Base-by-base conservation (phyloP, 1,140 invertebrate genomes). In the Macrosteles quadrilineatus region DNA sequence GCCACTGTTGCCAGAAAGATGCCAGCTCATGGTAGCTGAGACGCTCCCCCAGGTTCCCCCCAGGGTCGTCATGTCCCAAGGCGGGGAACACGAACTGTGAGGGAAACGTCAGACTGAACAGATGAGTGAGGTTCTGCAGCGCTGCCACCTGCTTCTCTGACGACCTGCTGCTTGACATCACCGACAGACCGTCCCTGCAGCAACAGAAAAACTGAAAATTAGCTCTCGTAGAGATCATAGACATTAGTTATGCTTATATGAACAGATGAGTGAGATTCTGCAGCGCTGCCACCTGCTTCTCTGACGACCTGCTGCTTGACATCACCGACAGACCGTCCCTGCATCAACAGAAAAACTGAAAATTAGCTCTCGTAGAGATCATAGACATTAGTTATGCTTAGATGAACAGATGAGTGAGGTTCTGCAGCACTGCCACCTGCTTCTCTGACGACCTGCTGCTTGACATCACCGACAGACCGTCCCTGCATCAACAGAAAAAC, bases 21-120 rank as follows among this genome's bases (percentile, higher is more conserved):
- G 88, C 88, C 65, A 93, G 82, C 69, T 87, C 84, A 50, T 83
- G 84, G 75, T 84, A 86, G 6, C 75, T 70, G 0, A 77, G 73
- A 12, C 66, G 32, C 11, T 73, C 69, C 14, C 74, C 74, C 0
- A 69, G 67, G 45, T 84, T 86, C 6, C 86, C 82, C 0, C 84
- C 84, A 6, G 90, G 88, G 75, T 93, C 91, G 76, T 92, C 90
- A 79, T 92, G 90, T 0, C 92, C 92, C 68, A 94, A 78, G 0
- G 91, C 91, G 1, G 92, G 91, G 76, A 93, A 93, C 27, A 94
- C 89, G 76, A 92, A 93, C 77, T 92, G 90, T 57, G 87, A 90
- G 67, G 87, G 88, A 80, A 94, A 94, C 21, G 91, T 91, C 74
- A 86, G 86, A 27, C 87, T 85, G 65, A 93, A 82, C 47, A 93